A percentile compares a stretch with the other conserved stretches of the same genome.
Evolutionary conservation across 2,888 invertebrate genomes (phyloP).

Genomic region (Oscheius sp.): DNA sequence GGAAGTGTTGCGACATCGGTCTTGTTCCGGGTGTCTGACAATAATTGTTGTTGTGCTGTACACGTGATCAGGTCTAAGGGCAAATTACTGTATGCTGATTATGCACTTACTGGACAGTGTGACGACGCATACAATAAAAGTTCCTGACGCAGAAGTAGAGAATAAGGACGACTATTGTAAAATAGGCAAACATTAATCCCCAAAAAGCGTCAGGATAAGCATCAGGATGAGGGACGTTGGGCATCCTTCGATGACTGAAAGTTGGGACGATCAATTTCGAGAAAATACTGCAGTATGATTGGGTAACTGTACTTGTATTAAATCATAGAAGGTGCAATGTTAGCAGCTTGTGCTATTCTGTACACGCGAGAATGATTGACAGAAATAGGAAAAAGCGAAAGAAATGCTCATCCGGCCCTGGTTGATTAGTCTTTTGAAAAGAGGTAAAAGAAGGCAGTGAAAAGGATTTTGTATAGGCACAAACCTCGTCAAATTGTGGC

Average conservation of each 20-base stretch:
- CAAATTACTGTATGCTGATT: not conserved
- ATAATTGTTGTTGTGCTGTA: not conserved
- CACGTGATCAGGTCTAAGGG: not conserved
- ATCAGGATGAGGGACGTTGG: not conserved
- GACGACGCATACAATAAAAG: constrained; percentile 7
- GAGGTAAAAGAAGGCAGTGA: not conserved
- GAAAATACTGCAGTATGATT: too few species aligned
- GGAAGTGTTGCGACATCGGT: not conserved
- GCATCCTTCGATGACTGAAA: constrained; percentile 1
- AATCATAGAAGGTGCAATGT: too few species aligned
- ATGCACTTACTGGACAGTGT: not conserved
- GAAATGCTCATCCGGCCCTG: not conserved
- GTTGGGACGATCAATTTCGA: too few species aligned
- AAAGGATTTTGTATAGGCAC: not conserved
- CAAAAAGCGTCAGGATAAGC: not conserved
- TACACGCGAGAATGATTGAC: too few species aligned
- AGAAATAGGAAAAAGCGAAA: not conserved
- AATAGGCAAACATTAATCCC: not conserved
- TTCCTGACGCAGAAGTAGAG: constrained; percentile 9
- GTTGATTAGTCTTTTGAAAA: not conserved
- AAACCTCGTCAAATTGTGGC: not conserved
- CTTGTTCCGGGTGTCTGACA: not conserved
- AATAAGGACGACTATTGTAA: not conserved
- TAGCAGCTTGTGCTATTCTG: too few species aligned
- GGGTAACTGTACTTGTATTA: too few species aligned